Evolutionary conservation across 2,797 vertebrate species (phyloP).

Genomic region (Picus viridis): DNA sequence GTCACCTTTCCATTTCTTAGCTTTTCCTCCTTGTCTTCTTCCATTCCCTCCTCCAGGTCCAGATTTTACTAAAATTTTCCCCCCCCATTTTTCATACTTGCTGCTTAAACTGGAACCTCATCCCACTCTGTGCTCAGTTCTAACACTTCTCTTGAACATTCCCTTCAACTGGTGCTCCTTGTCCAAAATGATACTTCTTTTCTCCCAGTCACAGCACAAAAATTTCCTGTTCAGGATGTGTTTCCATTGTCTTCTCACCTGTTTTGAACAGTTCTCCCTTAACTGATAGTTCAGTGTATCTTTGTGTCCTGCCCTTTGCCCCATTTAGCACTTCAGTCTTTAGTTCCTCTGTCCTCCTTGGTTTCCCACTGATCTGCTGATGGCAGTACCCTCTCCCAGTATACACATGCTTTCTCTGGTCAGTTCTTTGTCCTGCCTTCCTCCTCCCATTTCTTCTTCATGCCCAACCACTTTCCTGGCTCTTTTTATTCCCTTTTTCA

Average conservation of each 20-base stretch:
- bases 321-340: neutral
- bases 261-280: neutral
- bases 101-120: neutral
- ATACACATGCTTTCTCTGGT: neutral
- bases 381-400: neutral
- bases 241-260: neutral
- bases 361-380: neutral
- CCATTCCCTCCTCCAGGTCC: rapidly evolving
- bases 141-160: neutral
- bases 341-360: neutral
- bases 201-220: neutral
- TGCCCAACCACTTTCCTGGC: neutral
- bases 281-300: rapidly evolving
- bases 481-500: neutral
- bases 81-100: neutral
- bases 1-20: neutral
- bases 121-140: neutral
- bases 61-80: neutral
- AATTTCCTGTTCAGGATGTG: neutral
- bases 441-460: neutral
- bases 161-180: neutral
- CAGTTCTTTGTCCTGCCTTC: neutral
- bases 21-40: neutral
- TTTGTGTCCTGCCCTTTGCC: neutral
- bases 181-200: neutral